phyloP scores from a whole-genome alignment of 2,797 vertebrate species.

The Trematomus bernacchii region DNA sequence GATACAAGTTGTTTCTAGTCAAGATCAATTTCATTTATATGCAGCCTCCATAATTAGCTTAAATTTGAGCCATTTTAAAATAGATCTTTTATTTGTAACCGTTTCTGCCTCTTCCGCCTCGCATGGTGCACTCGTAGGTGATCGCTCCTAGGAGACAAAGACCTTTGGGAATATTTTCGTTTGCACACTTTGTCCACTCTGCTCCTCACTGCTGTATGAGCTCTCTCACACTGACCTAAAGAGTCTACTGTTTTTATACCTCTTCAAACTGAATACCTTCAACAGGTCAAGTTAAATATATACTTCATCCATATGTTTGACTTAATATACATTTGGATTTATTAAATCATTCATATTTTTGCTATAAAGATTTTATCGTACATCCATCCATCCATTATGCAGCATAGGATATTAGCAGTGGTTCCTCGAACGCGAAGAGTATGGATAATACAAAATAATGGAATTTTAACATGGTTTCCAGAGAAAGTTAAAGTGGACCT shows the following conservation, averaged over 20 bases:
- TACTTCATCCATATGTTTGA: background rate
- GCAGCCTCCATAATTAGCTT: background rate
- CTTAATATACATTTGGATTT: background rate
- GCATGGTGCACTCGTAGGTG: background rate
- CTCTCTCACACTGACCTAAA: background rate
- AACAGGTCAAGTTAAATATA: too few species aligned
- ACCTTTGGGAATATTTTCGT: conserved; percentile 35
- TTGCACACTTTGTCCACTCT: background rate
- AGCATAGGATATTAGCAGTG: background rate
- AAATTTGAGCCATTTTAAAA: conserved; percentile 34
- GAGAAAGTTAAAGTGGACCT: background rate
- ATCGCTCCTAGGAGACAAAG: conserved; percentile 28
- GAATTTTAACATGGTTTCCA: background rate
- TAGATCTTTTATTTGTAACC: conserved; percentile 24
- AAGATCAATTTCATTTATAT: conserved; percentile 10
- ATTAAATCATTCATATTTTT: background rate
- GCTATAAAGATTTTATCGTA: background rate
- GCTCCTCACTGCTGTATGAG: background rate
- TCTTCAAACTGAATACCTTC: too few species aligned
- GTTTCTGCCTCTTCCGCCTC: background rate
- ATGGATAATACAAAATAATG: background rate
- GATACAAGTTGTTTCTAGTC: background rate
- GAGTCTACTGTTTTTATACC: background rate
- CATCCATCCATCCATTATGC: background rate
- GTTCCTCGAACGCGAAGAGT: background rate